Evolutionary conservation across 2,797 vertebrate species (phyloP).

Genomic region (Uromys caudimaculatus): DNA sequence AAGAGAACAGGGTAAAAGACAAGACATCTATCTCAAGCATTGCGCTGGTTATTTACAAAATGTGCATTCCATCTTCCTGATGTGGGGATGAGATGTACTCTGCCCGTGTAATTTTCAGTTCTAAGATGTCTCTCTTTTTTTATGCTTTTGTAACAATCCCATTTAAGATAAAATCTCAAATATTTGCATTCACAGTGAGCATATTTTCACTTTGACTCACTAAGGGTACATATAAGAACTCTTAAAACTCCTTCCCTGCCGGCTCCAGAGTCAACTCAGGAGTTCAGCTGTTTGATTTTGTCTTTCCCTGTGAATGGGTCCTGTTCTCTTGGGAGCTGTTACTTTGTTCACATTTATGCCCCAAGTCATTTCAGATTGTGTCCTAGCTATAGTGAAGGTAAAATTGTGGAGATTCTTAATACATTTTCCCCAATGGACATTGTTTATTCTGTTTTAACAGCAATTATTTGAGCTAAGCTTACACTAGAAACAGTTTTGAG

Average conservation of each 20-base stretch:
- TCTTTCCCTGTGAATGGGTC: not conserved
- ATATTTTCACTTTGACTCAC: conserved; percentile 25
- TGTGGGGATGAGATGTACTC: not conserved
- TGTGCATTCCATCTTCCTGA: not conserved
- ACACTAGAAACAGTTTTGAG: not conserved
- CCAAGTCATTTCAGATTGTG: not conserved
- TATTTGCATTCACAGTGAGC: not conserved
- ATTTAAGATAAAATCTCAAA: not conserved
- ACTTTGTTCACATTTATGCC: not conserved
- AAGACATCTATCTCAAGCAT: not conserved
- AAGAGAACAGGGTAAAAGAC: not conserved
- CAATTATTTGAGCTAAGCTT: not conserved
- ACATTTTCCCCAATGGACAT: not conserved
- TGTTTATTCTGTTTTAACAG: not conserved
- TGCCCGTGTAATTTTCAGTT: not conserved
- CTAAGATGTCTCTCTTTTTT: not conserved
- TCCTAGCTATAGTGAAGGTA: not conserved
- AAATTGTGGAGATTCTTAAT: not conserved
- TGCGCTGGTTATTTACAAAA: not conserved
- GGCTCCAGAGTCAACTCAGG: not conserved
- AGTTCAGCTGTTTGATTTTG: not conserved
- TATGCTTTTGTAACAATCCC: not conserved
- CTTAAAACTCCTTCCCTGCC: not conserved
- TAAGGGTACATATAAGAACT: not conserved
- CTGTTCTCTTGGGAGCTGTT: not conserved